Conservation (phyloP, 2,113 vertebrate genomes). For the Xenopus tropicalis region DNA sequence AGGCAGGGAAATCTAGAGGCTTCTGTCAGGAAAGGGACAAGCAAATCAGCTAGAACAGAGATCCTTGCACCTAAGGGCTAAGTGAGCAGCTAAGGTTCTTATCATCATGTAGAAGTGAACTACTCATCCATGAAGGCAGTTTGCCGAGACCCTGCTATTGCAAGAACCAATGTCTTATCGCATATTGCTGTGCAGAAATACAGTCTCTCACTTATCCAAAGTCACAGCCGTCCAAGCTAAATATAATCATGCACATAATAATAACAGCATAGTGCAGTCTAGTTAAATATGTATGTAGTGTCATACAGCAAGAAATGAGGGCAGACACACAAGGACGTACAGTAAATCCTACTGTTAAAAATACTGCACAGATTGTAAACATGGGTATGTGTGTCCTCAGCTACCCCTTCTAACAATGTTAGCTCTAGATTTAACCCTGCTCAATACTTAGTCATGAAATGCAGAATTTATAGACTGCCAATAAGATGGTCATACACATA, state of each 20-base stretch:
- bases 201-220: constrained; percentile 8
- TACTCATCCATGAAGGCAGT: neutral
- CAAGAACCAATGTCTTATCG: constrained; percentile 2
- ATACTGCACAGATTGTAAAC: constrained; percentile 17
- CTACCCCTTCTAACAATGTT: neutral
- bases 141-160: neutral
- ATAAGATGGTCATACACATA: too few species aligned
- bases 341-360: constrained; percentile 12
- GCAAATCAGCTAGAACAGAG: too few species aligned
- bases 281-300: constrained; percentile 33
- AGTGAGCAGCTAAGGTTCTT: too few species aligned
- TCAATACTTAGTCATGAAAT: too few species aligned
- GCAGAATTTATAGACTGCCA: too few species aligned
- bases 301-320: neutral
- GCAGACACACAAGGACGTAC: constrained; percentile 29
- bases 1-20: too few species aligned
- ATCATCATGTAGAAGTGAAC: too few species aligned
- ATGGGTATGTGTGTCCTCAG: constrained; percentile 15
- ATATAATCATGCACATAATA: constrained; percentile 37
- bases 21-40: too few species aligned
- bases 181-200: constrained; percentile 9
- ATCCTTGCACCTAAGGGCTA: too few species aligned
- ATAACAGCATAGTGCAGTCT: constrained; percentile 26
- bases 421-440: neutral
- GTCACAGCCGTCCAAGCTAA: constrained; percentile 30